Conservation (phyloP, 1,140 invertebrate genomes). For the Phymorhynchus buccinoides region DNA sequence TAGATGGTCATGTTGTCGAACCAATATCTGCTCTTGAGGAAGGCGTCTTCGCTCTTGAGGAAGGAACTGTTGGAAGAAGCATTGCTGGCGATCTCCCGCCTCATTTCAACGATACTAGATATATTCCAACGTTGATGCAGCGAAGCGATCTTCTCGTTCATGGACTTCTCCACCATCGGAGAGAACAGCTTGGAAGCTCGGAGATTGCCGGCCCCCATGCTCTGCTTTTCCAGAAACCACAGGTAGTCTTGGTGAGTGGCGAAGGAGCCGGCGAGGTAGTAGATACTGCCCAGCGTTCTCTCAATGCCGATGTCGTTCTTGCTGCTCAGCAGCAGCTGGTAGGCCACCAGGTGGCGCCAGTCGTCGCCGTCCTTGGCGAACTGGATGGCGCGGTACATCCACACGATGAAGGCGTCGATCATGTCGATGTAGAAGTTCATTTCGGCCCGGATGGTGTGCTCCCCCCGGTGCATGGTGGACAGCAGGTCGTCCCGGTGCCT, state of each 20-base stretch:
- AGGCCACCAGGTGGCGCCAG: slow-evolving; percentile 54
- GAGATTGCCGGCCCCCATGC: slow-evolving; percentile 45
- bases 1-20: slow-evolving; percentile 66
- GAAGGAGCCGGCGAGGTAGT: slow-evolving; percentile 49
- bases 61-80: slow-evolving; percentile 44
- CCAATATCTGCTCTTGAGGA: slow-evolving; percentile 47
- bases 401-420: slow-evolving; percentile 43
- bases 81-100: slow-evolving; percentile 46
- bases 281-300: slow-evolving; percentile 53
- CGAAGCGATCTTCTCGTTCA: slow-evolving; percentile 12
- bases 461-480: slow-evolving; percentile 34
- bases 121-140: slow-evolving; percentile 32
- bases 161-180: slow-evolving; percentile 30
- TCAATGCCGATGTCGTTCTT: slow-evolving; percentile 59
- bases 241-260: slow-evolving; percentile 39
- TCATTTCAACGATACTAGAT: slow-evolving; percentile 38
- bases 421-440: slow-evolving; percentile 49
- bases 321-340: slow-evolving; percentile 51
- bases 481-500: slow-evolving; percentile 46
- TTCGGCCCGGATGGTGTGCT: slow-evolving; percentile 40
- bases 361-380: slow-evolving; percentile 46
- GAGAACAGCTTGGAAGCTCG: slow-evolving; percentile 47
- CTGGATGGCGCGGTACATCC: slow-evolving; percentile 51
- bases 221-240: slow-evolving; percentile 47
- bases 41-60: slow-evolving; percentile 42